phyloP scores from a whole-genome alignment of 2,113 vertebrate species.

The Caranx melampygus region DNA sequence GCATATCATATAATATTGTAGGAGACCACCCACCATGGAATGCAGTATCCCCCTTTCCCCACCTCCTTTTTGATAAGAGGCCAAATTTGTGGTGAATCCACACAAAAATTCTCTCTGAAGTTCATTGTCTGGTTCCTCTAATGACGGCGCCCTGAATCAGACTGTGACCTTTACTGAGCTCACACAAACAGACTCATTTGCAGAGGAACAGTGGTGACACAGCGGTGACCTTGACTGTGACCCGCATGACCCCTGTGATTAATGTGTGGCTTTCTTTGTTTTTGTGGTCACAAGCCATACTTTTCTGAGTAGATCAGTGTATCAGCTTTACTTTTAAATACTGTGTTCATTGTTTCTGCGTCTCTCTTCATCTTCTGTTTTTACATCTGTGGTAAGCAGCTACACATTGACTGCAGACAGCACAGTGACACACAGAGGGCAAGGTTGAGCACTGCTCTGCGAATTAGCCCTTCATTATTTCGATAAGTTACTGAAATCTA shows the following conservation, averaged over 20 bases:
- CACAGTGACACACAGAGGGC: background rate
- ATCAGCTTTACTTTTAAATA: too few relatives aligned
- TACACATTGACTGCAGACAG: background rate
- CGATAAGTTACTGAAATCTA: background rate
- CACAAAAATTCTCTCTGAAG: constrained; percentile 39
- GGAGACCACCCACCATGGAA: constrained; percentile 53
- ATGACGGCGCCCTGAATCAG: constrained; percentile 51
- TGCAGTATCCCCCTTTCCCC: background rate
- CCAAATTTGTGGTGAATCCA: constrained; percentile 49
- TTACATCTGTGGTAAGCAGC: background rate
- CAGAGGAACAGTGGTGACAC: constrained; percentile 40
- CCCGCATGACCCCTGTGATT: constrained; percentile 21
- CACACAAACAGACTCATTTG: constrained; percentile 57
- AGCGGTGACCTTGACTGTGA: constrained; percentile 34
- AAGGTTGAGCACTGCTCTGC: background rate
- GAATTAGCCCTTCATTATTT: background rate
- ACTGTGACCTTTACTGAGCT: constrained; percentile 38
- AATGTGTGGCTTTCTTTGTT: background rate
- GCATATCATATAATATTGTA: constrained; percentile 23
- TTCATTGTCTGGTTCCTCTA: constrained; percentile 67
- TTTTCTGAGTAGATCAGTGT: background rate
- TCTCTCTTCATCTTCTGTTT: background rate
- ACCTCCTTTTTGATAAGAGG: constrained; percentile 49
- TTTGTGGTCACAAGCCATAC: background rate
- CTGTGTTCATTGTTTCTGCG: too few relatives aligned